phyloP scores from a whole-genome alignment of 2,797 vertebrate genomes.

The Coccyzus lansbergi region DNA sequence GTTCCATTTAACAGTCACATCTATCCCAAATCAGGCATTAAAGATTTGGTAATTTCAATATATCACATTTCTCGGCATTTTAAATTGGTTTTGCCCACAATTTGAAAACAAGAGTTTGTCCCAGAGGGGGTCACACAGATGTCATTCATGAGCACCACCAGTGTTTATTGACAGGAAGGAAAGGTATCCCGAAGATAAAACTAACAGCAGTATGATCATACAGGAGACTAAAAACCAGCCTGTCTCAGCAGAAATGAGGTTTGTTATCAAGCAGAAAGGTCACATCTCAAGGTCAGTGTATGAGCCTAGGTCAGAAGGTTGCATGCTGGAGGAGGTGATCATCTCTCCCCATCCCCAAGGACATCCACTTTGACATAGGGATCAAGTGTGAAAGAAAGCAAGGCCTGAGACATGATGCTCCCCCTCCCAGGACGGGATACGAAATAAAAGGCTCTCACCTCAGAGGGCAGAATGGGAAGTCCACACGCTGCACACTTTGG shows the following conservation, averaged over 20 bases:
- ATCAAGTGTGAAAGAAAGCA: not conserved
- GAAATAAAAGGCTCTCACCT: constrained; percentile 82
- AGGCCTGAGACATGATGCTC: not conserved
- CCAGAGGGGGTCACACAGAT: not conserved
- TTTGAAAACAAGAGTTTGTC: not conserved
- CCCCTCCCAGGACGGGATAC: fast-evolving
- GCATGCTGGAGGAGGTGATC: fast-evolving
- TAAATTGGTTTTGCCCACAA: not conserved
- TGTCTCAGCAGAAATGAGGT: not conserved
- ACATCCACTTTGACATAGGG: fast-evolving
- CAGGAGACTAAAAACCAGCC: not conserved
- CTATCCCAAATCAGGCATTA: not conserved
- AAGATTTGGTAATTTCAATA: not conserved
- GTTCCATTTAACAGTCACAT: not conserved
- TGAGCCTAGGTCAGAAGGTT: not conserved
- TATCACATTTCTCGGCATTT: not conserved
- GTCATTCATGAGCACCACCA: not conserved
- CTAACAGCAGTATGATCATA: not conserved
- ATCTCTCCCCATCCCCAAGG: not conserved
- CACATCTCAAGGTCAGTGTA: not conserved
- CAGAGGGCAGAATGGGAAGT: constrained; percentile 91
- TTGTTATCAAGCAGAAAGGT: not conserved
- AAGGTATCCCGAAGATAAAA: not conserved
- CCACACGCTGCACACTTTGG: constrained; percentile 94
- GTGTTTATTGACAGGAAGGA: not conserved